Conservation (phyloP, 2,888 invertebrate species). For the Scaptomyza cyrtandrae region DNA sequence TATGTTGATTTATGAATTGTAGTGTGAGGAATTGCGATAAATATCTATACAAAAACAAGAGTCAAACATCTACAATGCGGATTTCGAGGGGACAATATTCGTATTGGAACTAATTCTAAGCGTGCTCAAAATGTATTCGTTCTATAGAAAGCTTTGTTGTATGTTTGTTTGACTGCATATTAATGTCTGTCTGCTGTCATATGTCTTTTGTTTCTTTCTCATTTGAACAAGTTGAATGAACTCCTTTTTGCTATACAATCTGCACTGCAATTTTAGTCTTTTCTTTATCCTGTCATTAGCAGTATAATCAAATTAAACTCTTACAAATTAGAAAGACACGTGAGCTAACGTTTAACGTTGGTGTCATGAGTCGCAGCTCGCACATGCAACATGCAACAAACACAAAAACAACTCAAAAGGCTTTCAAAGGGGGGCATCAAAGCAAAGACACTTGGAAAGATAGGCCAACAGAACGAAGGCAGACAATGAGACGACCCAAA, state of each 20-base stretch:
- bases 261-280: background rate
- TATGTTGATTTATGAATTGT: no score
- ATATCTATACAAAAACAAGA: no score
- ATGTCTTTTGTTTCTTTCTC: background rate
- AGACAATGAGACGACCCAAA: slow-evolving; percentile 27
- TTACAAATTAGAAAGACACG: slow-evolving; percentile 61
- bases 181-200: no score
- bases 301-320: slow-evolving; percentile 61
- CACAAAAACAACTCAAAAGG: background rate
- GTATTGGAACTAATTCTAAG: no score
- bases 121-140: no score
- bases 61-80: no score
- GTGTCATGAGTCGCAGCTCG: slow-evolving; percentile 39
- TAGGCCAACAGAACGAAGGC: slow-evolving; percentile 4
- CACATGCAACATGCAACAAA: slow-evolving; percentile 52
- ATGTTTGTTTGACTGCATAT: no score
- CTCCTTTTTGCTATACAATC: background rate
- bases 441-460: slow-evolving; percentile 18
- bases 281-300: slow-evolving; percentile 36
- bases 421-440: background rate
- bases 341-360: slow-evolving; percentile 43
- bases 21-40: no score
- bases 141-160: no score
- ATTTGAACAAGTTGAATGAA: slow-evolving; percentile 25
- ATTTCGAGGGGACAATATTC: no score